Evolutionary conservation across 2,797 vertebrate species (phyloP), one percentile per base, ranked within the genome.

Genomic region (Apogon hyalosoma): DNA sequence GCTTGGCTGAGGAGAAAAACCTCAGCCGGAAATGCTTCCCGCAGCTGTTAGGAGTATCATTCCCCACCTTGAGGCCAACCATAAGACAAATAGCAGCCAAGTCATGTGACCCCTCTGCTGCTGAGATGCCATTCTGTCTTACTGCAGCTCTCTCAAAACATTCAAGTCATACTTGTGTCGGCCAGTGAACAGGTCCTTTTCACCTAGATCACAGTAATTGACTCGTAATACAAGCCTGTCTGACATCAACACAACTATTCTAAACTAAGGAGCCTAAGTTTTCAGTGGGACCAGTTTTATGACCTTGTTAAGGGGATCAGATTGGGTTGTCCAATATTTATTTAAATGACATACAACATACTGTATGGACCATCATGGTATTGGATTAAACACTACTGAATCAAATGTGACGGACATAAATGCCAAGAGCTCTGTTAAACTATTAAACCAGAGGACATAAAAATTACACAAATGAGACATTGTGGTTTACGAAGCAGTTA

Each of bases 21-120:
- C 84, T 83, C 46, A 28, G 62, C 82, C 86, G 88, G 91, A 92
- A 92, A 92, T 91, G 88, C 88, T 90, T 91, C 82, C 77, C 16
- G 83, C 91, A 92, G 90, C 90, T 92, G 91, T 88, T 90, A 85
- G 83, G 85, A 91, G 90, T 78, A 91, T 92, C 87, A 92, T 82
- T 92, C 85, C 77, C 89, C 86, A 90, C 88, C 85, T 88, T 85
- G 77, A 91, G 85, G 88, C 88, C 88, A 89, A 90, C 79, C 82
- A 89, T 83, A 90, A 91, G 85, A 90, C 82, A 87, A 83, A 88
- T 77, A 84, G 87, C 82, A 86, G 89, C 91, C 81, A 88, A 77
- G 86, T 86, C 90, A 92, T 13, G 16, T 88, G 88, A 91, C 74
- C 57, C 59, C 54, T 68, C 69, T 62, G 60, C 75, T 70, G 69